Evolutionary conservation across 2,113 vertebrate genomes (phyloP), one percentile per base, ranked within the genome.

Genomic region (Varanus komodoensis): DNA sequence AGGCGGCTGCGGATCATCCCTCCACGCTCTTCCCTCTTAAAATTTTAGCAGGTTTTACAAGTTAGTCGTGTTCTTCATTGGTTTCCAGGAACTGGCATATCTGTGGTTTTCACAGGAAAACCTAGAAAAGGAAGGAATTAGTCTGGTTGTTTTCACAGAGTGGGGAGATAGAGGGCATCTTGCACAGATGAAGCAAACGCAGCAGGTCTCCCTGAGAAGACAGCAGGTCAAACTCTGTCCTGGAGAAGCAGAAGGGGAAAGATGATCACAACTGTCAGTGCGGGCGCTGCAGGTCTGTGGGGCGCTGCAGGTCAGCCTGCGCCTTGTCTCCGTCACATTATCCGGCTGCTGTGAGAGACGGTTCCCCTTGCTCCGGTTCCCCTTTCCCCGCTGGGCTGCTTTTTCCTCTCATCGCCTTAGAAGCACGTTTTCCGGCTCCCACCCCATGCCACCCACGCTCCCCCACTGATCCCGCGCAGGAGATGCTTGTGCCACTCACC

Each of bases 401-500:
- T 57, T 83, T 48, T 25, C n/a, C 68, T 82, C 21, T 9, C 15
- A 44, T 38, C 54, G n/a, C 52, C 50, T 89, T 1, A 2, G 74
- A 74, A 38, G 34, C 8, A 61, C 17, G 8, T 54, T 52, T 21
- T 15, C 6, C 1, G 25, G 8, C 84, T 7, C 32, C 50, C 44
- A 4, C 12, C 38, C n/a, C 25, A 8, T 4, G 32, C 73, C 74
- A 1, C 15, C 54, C 61, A 77, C 48, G 12, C 21, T 14, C 64
- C 74, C 57, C 69, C 0, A 1, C 32, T 12, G 2, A 0, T 25
- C 52, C 50, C 0, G 8, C 4, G 3, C 0, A 0, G 75, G 27
- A 54, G 50, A 75, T 21, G 87, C 83, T 79, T 0, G 0, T 48
- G 48, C 54, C 0, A 1, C 0, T 0, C 84, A 82, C 0, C 0